Conservation (phyloP, 2,797 vertebrate genomes). For the Eupleurogrammus muticus region DNA sequence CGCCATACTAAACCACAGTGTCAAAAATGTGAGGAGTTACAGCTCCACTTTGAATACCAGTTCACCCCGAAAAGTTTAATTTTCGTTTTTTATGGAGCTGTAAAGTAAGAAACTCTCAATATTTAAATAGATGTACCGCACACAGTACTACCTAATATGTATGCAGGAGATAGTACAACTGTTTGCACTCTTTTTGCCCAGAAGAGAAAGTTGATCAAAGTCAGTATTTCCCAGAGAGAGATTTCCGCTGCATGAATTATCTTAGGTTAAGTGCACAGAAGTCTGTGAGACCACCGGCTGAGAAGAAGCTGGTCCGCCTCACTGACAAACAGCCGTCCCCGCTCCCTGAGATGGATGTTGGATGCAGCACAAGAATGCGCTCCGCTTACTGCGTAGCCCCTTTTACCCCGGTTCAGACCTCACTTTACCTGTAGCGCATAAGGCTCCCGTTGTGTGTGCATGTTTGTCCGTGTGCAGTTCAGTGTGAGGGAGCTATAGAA, state of each 20-base stretch:
- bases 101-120: neutral
- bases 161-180: no score
- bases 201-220: neutral
- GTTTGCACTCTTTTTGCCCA: no score
- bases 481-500: slow-evolving; percentile 24
- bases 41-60: neutral
- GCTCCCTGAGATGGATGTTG: slow-evolving; percentile 59
- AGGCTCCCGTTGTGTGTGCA: slow-evolving; percentile 61
- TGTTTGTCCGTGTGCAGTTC: slow-evolving; percentile 21
- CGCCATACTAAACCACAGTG: neutral
- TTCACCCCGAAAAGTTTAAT: neutral
- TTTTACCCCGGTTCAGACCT: slow-evolving; percentile 49
- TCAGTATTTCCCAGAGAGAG: neutral
- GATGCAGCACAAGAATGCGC: slow-evolving; percentile 75
- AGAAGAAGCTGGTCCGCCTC: slow-evolving; percentile 45
- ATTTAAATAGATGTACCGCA: neutral
- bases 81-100: neutral
- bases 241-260: slow-evolving; percentile 47
- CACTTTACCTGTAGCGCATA: slow-evolving; percentile 69
- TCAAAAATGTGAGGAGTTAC: neutral
- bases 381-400: slow-evolving; percentile 37
- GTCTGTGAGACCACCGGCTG: slow-evolving; percentile 61
- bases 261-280: slow-evolving; percentile 42
- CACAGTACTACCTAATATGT: neutral
- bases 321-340: slow-evolving; percentile 38